phyloP scores from a whole-genome alignment of 2,888 invertebrate species.

The Perdita meconis region DNA sequence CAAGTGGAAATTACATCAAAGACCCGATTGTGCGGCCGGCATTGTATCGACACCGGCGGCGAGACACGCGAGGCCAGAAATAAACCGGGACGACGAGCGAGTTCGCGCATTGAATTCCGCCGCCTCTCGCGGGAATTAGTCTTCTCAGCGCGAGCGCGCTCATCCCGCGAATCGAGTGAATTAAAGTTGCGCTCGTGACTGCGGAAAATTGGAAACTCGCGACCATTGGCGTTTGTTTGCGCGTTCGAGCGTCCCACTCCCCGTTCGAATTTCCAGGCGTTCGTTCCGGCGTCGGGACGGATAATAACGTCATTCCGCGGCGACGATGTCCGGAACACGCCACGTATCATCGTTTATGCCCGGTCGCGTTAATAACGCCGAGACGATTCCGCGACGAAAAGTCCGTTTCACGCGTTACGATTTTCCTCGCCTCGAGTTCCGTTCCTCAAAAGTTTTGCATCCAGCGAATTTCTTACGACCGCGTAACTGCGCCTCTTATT shows the following conservation, averaged over 20 bases:
- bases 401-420: slow-evolving; percentile 51
- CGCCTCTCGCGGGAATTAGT: slow-evolving; percentile 28
- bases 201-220: slow-evolving; percentile 40
- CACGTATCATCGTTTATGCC: slow-evolving; percentile 21
- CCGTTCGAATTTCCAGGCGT: slow-evolving; percentile 34
- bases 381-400: slow-evolving; percentile 53
- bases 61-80: slow-evolving; percentile 24
- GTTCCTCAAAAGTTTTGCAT: neutral
- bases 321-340: slow-evolving; percentile 17
- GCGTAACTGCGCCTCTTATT: neutral
- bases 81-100: slow-evolving; percentile 26
- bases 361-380: slow-evolving; percentile 58
- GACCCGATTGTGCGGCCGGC: slow-evolving; percentile 39
- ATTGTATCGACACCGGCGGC: slow-evolving; percentile 41
- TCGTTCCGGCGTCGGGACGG: slow-evolving; percentile 8
- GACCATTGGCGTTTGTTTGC: neutral
- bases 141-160: neutral
- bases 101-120: slow-evolving; percentile 36
- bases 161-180: slow-evolving; percentile 14
- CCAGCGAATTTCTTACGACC: neutral
- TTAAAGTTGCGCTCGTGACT: slow-evolving; percentile 29
- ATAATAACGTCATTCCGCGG: slow-evolving; percentile 22
- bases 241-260: neutral
- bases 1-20: slow-evolving; percentile 58
- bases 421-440: neutral